A percentile compares a stretch with the other conserved stretches of the same genome.
Conservation (phyloP, 2,113 vertebrate species). For the Montifringilla adamsi region DNA sequence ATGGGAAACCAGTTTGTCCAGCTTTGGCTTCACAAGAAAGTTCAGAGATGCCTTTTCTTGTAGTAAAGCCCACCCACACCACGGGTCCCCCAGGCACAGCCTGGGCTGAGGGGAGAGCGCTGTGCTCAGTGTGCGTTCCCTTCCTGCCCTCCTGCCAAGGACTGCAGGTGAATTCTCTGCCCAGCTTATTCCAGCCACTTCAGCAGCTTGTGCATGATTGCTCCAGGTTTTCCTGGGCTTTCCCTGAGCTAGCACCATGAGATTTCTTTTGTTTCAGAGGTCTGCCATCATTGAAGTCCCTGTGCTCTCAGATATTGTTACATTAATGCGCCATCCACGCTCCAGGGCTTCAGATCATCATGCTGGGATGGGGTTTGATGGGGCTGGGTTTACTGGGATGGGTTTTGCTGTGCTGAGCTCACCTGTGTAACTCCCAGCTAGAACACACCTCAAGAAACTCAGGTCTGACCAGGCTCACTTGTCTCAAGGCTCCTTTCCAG, state of each 20-base stretch:
- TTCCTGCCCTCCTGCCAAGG: neutral
- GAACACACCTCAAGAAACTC: neutral
- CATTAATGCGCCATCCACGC: neutral
- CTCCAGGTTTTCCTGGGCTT: neutral
- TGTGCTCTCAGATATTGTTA: neutral
- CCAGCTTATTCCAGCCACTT: neutral
- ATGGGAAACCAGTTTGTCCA: slow-evolving; percentile 20
- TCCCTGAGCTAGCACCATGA: neutral
- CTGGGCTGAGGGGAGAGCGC: fast-evolving
- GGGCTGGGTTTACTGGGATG: neutral
- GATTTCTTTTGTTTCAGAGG: neutral
- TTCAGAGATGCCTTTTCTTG: neutral
- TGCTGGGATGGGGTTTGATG: neutral
- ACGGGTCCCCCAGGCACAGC: fast-evolving
- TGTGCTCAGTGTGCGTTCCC: fast-evolving
- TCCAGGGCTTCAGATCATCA: neutral
- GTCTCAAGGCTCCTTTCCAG: neutral
- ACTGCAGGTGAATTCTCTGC: neutral
- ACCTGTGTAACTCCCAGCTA: neutral
- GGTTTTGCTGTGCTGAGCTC: neutral
- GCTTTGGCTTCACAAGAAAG: neutral
- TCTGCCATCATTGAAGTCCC: neutral
- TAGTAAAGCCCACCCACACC: neutral
- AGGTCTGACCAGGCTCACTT: neutral
- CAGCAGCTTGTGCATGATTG: neutral